Conservation (phyloP, 2,888 invertebrate species). For the Marronus borbonicus region DNA sequence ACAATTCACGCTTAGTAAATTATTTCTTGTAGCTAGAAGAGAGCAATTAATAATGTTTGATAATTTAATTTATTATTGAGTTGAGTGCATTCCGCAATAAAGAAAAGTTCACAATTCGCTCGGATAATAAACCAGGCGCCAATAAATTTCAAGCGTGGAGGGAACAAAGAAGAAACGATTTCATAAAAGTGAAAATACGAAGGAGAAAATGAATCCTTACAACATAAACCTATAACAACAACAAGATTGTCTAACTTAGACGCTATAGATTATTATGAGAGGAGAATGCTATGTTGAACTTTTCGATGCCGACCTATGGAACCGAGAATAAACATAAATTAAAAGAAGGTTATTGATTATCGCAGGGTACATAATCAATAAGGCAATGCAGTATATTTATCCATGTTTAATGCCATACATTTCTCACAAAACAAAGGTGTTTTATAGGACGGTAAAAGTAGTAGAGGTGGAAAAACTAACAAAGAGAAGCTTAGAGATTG, state of each 20-base stretch:
- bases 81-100: too few species aligned
- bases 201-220: background rate
- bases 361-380: conserved; percentile 22
- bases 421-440: background rate
- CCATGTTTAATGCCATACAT: background rate
- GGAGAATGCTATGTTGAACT: background rate
- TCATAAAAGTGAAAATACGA: background rate
- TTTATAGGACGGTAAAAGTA: background rate
- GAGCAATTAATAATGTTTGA: too few species aligned
- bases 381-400: background rate
- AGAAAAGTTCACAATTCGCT: too few species aligned
- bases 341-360: conserved; percentile 23
- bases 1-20: too few species aligned
- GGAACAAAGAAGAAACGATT: background rate
- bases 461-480: too few species aligned
- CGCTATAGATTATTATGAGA: background rate
- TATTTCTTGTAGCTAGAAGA: too few species aligned
- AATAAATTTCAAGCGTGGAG: too few species aligned
- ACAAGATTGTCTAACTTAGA: background rate
- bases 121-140: too few species aligned
- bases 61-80: too few species aligned
- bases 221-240: background rate
- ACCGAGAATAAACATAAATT: conserved; percentile 13
- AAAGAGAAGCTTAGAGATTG: too few species aligned
- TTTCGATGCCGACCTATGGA: conserved; percentile 1